phyloP scores from a whole-genome alignment of 2,888 invertebrate species.

The Cosmopolites sordidus region DNA sequence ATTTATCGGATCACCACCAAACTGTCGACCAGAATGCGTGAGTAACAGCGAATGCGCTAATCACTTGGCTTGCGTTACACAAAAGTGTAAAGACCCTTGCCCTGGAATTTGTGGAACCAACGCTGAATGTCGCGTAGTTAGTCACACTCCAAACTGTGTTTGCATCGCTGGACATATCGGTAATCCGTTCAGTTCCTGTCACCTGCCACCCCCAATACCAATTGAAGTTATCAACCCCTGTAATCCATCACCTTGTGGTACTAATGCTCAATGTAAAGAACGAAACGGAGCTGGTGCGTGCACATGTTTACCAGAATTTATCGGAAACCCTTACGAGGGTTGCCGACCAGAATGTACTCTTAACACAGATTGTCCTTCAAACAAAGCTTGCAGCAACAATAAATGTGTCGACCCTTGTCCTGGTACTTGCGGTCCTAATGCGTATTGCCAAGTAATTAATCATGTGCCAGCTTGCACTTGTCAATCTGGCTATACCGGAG shows the following conservation, averaged over 20 bases:
- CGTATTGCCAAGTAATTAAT: conserved; percentile 52
- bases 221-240: conserved; percentile 44
- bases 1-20: conserved; percentile 50
- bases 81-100: conserved; percentile 73
- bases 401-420: conserved; percentile 55
- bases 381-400: conserved; percentile 52
- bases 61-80: conserved; percentile 66
- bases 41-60: conserved; percentile 67
- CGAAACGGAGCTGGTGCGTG: conserved; percentile 68
- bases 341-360: conserved; percentile 54
- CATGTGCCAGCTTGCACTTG: conserved; percentile 62
- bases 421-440: conserved; percentile 52
- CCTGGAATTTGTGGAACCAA: conserved; percentile 66
- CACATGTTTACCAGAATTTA: conserved; percentile 64
- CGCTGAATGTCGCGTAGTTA: conserved; percentile 70
- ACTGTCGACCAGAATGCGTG: conserved; percentile 64
- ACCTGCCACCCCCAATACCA: conserved; percentile 27
- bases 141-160: conserved; percentile 71
- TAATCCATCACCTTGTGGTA: conserved; percentile 57
- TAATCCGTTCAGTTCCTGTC: conserved; percentile 61
- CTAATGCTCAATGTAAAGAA: conserved; percentile 66
- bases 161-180: conserved; percentile 62
- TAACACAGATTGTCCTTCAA: conserved; percentile 46
- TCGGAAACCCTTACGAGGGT: conserved; percentile 69
- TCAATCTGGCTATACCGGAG: conserved; percentile 59